These are phyloP conservation scores for Bombyx mori DNA, from an alignment of 1,140 invertebrate genomes.

Conservation along the genomic window ASM3026992v2 NC_085121.1:4741001-4741500, in stretches of 20 bases:
- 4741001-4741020: slow-evolving; percentile 61
- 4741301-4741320: background rate
- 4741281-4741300: background rate
- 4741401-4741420: background rate
- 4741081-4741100: too few relatives aligned
- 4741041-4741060: slow-evolving; percentile 52
- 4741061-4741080: slow-evolving; percentile 21
- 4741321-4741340: background rate
- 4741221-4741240: slow-evolving; percentile 60
- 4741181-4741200: slow-evolving; percentile 22
- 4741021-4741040: slow-evolving; percentile 34
- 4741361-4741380: background rate
- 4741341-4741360: background rate
- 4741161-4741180: slow-evolving; percentile 34
- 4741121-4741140: slow-evolving; percentile 6
- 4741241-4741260: slow-evolving; percentile 7
- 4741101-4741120: too few relatives aligned
- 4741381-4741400: background rate
- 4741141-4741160: slow-evolving; percentile 24
- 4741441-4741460: too few relatives aligned
- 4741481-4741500: too few relatives aligned
- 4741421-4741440: too few relatives aligned
- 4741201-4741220: slow-evolving; percentile 51
- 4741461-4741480: too few relatives aligned
- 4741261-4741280: background rate